Percentiles rank a stretch among this genome's conserved stretches.
Conservation (phyloP, 2,888 invertebrate species). For the Ophion costatus region DNA sequence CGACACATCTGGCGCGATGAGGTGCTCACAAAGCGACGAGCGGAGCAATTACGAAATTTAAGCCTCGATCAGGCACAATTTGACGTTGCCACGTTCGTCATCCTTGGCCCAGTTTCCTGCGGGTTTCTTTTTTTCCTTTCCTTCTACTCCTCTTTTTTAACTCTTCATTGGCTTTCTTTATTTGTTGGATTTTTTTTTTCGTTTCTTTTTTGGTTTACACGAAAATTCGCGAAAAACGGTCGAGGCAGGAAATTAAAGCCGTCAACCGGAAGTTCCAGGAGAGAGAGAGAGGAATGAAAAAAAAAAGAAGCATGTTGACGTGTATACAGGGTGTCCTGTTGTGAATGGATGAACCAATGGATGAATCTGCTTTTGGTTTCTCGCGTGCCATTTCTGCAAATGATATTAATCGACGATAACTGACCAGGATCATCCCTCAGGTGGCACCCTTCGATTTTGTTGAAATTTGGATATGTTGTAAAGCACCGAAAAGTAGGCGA, state of each 20-base stretch:
- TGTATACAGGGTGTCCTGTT: too few species aligned
- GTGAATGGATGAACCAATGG: too few species aligned
- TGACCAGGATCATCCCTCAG: too few species aligned
- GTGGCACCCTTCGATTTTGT: too few species aligned
- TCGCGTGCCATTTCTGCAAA: too few species aligned
- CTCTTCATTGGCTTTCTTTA: too few species aligned
- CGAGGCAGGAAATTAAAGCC: conserved; percentile 60
- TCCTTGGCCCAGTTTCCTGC: conserved; percentile 45
- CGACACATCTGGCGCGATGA: conserved; percentile 29
- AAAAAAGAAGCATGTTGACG: not conserved
- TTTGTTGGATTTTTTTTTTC: too few species aligned
- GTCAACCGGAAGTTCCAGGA: conserved; percentile 53
- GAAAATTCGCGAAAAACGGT: conserved; percentile 30
- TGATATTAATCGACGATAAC: too few species aligned
- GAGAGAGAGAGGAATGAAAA: conserved; percentile 12
- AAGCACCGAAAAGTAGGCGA: too few species aligned
- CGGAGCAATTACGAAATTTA: conserved; percentile 50
- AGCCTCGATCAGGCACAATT: conserved; percentile 10
- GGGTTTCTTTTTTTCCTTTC: not conserved
- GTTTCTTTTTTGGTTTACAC: conserved; percentile 14
- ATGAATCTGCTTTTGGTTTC: too few species aligned
- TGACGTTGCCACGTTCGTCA: conserved; percentile 28
- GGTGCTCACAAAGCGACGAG: conserved; percentile 2
- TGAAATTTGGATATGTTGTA: too few species aligned
- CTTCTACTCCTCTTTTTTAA: not conserved